Evolutionary conservation across 2,888 invertebrate species (phyloP).

Genomic region (Melinaea marsaeus): DNA sequence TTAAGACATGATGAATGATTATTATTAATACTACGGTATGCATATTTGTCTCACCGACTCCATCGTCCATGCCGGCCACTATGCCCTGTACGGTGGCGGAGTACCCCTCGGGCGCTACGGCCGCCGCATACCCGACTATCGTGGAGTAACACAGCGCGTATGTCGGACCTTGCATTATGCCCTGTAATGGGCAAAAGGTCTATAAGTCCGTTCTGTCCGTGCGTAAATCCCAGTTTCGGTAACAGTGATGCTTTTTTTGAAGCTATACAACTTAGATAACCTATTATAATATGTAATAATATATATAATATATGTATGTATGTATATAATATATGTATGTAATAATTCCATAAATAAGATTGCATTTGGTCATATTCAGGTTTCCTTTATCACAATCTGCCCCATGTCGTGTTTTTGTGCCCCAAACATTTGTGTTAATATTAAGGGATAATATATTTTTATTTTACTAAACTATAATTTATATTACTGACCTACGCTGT

Average conservation of each 20-base stretch:
- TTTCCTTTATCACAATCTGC: too few species aligned
- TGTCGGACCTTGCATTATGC: slow-evolving; percentile 89
- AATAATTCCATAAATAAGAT: neutral
- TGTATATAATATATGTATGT: too few species aligned
- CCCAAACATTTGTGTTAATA: too few species aligned
- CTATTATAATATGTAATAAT: neutral
- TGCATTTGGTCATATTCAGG: neutral
- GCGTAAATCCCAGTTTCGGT: neutral
- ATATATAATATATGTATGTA: too few species aligned
- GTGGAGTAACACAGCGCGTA: slow-evolving; percentile 92
- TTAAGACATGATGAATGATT: too few species aligned
- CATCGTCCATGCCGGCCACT: slow-evolving; percentile 93
- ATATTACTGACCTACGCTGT: too few species aligned
- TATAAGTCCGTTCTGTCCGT: neutral
- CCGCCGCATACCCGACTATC: slow-evolving; percentile 85
- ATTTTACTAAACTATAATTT: too few species aligned
- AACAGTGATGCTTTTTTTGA: neutral
- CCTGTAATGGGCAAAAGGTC: slow-evolving; percentile 42
- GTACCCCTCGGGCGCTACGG: slow-evolving; percentile 83
- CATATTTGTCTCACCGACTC: slow-evolving; percentile 77
- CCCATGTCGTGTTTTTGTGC: too few species aligned
- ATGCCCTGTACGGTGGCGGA: slow-evolving; percentile 92
- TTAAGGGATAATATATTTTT: too few species aligned
- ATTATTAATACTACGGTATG: too few species aligned
- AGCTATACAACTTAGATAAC: too few species aligned